Percentiles rank a stretch among this genome's conserved stretches.
Evolutionary conservation across 2,113 vertebrate genomes (phyloP).

Genomic region (Mastomys coucha): DNA sequence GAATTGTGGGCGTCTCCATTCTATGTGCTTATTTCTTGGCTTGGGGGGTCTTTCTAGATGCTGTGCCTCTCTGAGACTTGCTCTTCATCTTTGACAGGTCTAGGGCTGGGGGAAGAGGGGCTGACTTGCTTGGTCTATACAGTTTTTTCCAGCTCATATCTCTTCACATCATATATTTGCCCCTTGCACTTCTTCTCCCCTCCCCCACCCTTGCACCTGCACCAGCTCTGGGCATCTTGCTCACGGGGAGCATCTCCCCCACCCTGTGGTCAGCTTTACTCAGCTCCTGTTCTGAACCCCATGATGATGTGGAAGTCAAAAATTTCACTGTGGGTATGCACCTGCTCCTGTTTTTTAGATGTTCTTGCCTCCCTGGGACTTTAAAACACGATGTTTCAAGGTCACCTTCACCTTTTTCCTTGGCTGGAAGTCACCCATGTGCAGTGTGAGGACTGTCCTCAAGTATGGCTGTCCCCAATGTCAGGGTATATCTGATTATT

Average conservation of each 20-base stretch:
- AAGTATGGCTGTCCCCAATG: neutral
- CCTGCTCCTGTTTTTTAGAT: neutral
- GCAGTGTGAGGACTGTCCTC: neutral
- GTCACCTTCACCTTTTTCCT: neutral
- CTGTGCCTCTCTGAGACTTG: neutral
- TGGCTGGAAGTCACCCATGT: neutral
- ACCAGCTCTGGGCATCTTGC: neutral
- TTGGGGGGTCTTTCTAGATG: neutral
- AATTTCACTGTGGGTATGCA: neutral
- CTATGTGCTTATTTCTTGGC: neutral
- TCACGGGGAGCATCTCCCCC: neutral
- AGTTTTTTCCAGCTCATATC: neutral
- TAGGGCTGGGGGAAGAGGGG: rapidly evolving
- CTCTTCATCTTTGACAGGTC: neutral
- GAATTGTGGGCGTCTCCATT: neutral
- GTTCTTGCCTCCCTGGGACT: neutral
- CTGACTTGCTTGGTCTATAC: neutral
- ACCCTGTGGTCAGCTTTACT: neutral
- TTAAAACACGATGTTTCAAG: neutral
- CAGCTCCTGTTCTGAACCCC: no score
- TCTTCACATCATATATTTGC: neutral
- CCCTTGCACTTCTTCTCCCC: neutral
- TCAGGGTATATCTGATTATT: neutral
- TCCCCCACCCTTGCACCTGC: no score
- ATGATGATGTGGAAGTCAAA: neutral